Conservation (phyloP, 1,140 invertebrate genomes). For the Drosophila kohkoa region DNA sequence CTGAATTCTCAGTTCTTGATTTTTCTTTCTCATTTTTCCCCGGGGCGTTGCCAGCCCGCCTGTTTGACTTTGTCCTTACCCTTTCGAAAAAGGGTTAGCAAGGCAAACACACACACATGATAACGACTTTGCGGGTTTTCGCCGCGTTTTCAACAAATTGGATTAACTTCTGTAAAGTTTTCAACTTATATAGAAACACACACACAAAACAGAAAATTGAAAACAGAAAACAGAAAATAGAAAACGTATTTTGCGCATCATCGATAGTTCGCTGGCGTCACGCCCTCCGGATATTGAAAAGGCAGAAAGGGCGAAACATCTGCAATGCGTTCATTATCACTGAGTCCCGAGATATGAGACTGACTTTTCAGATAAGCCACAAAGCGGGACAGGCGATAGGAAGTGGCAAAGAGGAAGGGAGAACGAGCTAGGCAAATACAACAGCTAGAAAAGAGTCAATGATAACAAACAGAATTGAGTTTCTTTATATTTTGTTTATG, state of each 20-base stretch:
- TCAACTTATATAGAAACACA: constrained; percentile 23
- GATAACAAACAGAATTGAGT: no score
- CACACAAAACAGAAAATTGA: not conserved
- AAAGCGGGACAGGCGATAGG: not conserved
- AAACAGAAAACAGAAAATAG: not conserved
- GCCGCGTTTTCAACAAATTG: constrained; percentile 66
- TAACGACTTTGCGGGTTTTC: constrained; percentile 75
- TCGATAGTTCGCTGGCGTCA: constrained; percentile 41
- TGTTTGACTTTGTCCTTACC: constrained; percentile 48
- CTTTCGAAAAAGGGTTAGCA: constrained; percentile 58
- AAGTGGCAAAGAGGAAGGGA: constrained; percentile 1
- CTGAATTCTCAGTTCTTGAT: not conserved
- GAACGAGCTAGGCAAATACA: not conserved
- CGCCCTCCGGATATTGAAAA: constrained; percentile 20
- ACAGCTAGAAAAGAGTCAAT: not conserved
- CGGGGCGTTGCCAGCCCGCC: constrained; percentile 51
- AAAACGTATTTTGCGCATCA: constrained; percentile 14
- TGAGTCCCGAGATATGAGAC: constrained; percentile 11
- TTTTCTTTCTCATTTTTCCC: constrained; percentile 11
- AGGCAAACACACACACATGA: constrained; percentile 51
- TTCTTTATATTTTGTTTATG: no score
- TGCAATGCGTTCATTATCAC: constrained; percentile 33
- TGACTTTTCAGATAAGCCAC: constrained; percentile 26
- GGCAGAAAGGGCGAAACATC: constrained; percentile 22
- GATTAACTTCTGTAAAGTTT: constrained; percentile 73